Evolutionary conservation across 1,140 invertebrate genomes (phyloP), one percentile per base, ranked within the genome.

Genomic region (Trissolcus basalis): DNA sequence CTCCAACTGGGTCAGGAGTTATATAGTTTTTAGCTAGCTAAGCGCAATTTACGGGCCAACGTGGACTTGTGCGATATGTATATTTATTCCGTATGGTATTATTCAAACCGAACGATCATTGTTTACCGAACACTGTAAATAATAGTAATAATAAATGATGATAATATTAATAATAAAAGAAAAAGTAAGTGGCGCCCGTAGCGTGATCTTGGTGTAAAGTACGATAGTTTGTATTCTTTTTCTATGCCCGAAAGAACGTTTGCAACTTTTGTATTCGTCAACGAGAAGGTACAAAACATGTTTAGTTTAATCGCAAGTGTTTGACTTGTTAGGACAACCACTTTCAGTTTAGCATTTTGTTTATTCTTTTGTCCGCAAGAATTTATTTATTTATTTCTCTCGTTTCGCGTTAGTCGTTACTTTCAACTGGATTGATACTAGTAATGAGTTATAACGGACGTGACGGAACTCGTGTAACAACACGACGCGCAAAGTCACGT

Each of bases 221-320:
- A 27, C 6, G 6, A 6, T 27, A 27, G 56, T 73, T 73, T 73
- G 44, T 73, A 73, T 48, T 49, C 13, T 60, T 67, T 73, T 65
- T 73, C 56, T 60, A 73, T 65, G 50, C 11, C 53, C n/a, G n/a
- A n/a, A 12, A 19, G 59, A 59, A 45, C 35, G 33, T 43, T 48
- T 13, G 53, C 41, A 14, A 55, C 63, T 67, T 67, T 73, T 73
- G 32, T 73, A 73, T 65, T 65, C 56, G 45, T 73, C 70, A 73
- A 67, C 70, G 56, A 73, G 54, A 61, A 56, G 27, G 64, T 67
- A 58, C 56, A 7, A 14, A 50, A 61, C 67, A 67, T 60, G 67
- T 61, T 73, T 65, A 33, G 41, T 49, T 45, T 43, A 16, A n/a
- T 4, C 9, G 36, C 49, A 59, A 12, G n/a, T 16, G 36, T 39